These are phyloP conservation scores for Muscicapa striata DNA, from an alignment of 2,797 vertebrate species.

Conservation along the genomic window DNA sequence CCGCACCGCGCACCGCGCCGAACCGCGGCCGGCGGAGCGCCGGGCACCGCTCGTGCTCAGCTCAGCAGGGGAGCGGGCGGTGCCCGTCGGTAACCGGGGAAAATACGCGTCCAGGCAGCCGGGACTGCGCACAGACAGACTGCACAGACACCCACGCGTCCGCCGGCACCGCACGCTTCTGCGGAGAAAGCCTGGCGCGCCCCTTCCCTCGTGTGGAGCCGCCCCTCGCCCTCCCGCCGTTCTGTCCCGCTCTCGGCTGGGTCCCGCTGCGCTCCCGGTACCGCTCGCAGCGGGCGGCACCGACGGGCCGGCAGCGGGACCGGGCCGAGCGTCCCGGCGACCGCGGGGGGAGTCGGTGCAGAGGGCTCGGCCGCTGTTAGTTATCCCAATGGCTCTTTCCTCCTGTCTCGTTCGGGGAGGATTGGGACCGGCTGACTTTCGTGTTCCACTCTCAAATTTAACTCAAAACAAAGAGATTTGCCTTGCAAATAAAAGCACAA, in stretches of 20 bases:
- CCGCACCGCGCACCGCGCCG: not conserved
- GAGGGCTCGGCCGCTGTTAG: not conserved
- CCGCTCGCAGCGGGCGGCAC: not conserved
- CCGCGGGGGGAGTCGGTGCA: not conserved
- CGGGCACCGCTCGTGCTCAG: not conserved
- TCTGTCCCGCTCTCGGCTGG: not conserved
- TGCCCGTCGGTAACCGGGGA: not conserved
- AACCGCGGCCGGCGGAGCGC: not conserved
- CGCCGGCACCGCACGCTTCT: not conserved
- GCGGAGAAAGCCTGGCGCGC: too few relatives aligned
- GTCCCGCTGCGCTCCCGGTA: not conserved
- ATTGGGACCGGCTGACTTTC: not conserved
- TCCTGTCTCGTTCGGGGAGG: not conserved
- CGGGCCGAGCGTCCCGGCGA: not conserved
- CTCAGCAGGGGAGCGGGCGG: not conserved
- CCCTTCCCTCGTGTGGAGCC: not conserved
- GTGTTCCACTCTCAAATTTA: conserved; percentile 9
- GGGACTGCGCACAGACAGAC: not conserved
- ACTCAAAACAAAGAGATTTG: conserved; percentile 47
- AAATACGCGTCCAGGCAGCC: not conserved
- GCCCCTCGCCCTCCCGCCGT: too few relatives aligned
- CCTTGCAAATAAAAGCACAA: conserved; percentile 47
- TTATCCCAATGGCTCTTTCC: not conserved
- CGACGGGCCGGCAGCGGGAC: too few relatives aligned
- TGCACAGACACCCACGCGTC: not conserved